These are phyloP conservation scores for Phortica magna DNA, from an alignment of 2,888 invertebrate species.

Conservation along the genomic window DNA sequence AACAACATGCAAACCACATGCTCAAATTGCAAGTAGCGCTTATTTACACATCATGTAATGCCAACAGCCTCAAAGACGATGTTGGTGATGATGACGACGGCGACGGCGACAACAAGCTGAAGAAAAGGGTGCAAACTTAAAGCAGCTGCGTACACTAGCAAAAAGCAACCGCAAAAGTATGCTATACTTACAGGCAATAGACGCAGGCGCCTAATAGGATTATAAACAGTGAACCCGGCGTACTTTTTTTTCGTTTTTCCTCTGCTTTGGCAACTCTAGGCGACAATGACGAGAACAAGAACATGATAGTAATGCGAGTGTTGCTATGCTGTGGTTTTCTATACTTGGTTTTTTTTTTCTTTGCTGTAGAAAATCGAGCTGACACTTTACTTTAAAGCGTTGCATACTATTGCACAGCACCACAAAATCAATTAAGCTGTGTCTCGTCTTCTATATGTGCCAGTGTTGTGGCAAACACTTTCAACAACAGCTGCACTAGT, in stretches of 20 bases:
- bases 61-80: constrained; percentile 10
- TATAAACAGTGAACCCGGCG: constrained; percentile 51
- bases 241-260: constrained; percentile 30
- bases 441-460: constrained; percentile 32
- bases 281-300: constrained; percentile 32
- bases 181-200: constrained; percentile 42
- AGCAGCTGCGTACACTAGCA: not conserved
- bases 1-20: constrained; percentile 22
- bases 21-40: constrained; percentile 23
- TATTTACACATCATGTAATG: constrained; percentile 44
- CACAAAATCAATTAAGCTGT: constrained; percentile 67
- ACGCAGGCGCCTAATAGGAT: constrained; percentile 59
- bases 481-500: constrained; percentile 45
- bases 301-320: constrained; percentile 22
- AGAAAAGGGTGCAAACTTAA: constrained; percentile 19
- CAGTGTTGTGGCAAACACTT: constrained; percentile 3
- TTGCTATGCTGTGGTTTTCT: constrained; percentile 2
- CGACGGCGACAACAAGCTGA: not conserved
- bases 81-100: not conserved
- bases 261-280: constrained; percentile 46
- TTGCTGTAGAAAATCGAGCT: constrained; percentile 26
- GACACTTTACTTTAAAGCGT: constrained; percentile 12
- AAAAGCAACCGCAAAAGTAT: constrained; percentile 56
- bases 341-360: not conserved
- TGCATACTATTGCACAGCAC: constrained; percentile 47